Conservation (phyloP, 2,888 invertebrate species). For the Plagiodera versicolora region DNA sequence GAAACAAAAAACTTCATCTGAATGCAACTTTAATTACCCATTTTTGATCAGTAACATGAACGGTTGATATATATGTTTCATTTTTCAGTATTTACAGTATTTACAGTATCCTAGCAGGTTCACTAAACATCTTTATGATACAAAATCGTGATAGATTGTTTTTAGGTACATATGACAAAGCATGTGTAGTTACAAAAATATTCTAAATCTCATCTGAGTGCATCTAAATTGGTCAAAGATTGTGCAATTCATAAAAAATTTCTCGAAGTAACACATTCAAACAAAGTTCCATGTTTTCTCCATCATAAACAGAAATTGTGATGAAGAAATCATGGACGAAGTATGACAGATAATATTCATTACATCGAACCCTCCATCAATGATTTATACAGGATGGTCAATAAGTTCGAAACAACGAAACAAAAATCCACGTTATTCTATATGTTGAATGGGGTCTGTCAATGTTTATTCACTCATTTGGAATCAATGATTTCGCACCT, state of each 20-base stretch:
- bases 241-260: constrained; percentile 33
- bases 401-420: too few species aligned
- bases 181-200: constrained; percentile 46
- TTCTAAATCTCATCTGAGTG: constrained; percentile 43
- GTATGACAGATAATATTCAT: too few species aligned
- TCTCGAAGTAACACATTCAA: constrained; percentile 2
- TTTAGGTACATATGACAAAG: constrained; percentile 42
- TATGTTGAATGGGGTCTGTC: too few species aligned
- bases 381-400: too few species aligned
- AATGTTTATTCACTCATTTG: too few species aligned
- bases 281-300: background rate
- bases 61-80: constrained; percentile 36
- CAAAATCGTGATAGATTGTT: constrained; percentile 38
- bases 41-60: constrained; percentile 39
- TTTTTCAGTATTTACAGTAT: constrained; percentile 41
- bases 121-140: constrained; percentile 36
- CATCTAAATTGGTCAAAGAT: constrained; percentile 48
- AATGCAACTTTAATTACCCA: constrained; percentile 26
- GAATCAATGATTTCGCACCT: too few species aligned
- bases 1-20: constrained; percentile 11
- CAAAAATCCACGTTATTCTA: too few species aligned
- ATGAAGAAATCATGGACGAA: too few species aligned
- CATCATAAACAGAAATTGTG: background rate
- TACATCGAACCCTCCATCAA: too few species aligned
- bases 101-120: constrained; percentile 32